These are phyloP conservation scores for Globicephala melas DNA, from an alignment of 2,113 vertebrate genomes.

Conservation along the genomic window DNA sequence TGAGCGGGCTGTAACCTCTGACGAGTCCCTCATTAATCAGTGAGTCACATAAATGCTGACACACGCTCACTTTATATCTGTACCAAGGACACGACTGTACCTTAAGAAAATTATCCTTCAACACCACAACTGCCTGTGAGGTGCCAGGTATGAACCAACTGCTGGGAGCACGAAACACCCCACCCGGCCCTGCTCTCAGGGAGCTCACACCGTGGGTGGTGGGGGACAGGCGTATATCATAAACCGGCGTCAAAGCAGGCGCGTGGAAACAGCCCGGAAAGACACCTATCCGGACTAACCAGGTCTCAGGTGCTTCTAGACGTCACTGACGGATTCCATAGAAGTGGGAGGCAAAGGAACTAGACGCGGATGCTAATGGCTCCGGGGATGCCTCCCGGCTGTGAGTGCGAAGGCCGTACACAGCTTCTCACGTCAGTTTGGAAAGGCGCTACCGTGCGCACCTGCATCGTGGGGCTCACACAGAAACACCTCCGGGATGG, in stretches of 20 bases:
- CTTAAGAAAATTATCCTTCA: not conserved
- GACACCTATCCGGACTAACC: not conserved
- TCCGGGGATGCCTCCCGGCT: fast-evolving
- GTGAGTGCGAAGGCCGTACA: fast-evolving
- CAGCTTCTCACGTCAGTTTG: fast-evolving
- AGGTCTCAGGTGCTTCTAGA: not conserved
- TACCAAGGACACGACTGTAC: fast-evolving
- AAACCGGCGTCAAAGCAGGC: no score
- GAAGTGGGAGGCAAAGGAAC: no score
- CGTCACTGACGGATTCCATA: not conserved
- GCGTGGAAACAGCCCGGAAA: no score
- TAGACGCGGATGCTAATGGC: fast-evolving
- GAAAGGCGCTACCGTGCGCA: fast-evolving
- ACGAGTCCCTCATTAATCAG: fast-evolving
- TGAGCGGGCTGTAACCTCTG: fast-evolving
- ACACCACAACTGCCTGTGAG: no score
- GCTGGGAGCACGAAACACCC: fast-evolving
- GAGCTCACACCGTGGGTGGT: fast-evolving
- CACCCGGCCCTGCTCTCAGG: not conserved
- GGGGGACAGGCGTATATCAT: fast-evolving
- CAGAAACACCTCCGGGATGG: fast-evolving
- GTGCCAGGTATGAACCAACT: no score
- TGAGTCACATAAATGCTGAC: fast-evolving
- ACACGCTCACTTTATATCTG: fast-evolving
- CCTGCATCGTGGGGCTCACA: fast-evolving